phyloP scores from a whole-genome alignment of 2,888 invertebrate genomes.

The Osmoderma eremita region DNA sequence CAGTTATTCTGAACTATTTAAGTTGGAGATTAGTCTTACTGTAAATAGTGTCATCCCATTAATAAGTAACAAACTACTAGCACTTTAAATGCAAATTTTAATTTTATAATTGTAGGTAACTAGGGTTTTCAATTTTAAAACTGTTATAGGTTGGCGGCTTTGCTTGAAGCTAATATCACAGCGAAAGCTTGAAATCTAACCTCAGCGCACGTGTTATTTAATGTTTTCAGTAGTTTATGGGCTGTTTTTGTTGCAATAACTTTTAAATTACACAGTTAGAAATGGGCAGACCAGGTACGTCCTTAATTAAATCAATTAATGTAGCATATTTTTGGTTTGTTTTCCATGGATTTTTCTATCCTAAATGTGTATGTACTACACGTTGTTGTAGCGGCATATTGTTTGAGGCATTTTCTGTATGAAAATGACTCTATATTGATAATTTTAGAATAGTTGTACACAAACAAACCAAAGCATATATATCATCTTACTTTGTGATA shows the following conservation, averaged over 20 bases:
- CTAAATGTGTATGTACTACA: too few relatives aligned
- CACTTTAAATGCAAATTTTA: too few relatives aligned
- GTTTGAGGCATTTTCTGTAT: background rate
- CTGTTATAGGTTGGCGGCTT: background rate
- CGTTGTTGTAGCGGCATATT: too few relatives aligned
- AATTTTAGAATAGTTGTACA: too few relatives aligned
- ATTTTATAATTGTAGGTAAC: too few relatives aligned
- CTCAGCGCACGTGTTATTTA: conserved; percentile 2
- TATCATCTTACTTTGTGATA: too few relatives aligned
- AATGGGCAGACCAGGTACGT: conserved; percentile 54
- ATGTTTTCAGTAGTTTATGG: background rate
- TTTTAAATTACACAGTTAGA: background rate
- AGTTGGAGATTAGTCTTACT: too few relatives aligned
- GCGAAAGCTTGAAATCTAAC: background rate
- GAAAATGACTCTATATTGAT: too few relatives aligned
- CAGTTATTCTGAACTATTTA: too few relatives aligned
- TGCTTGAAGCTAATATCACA: background rate
- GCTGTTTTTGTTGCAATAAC: background rate
- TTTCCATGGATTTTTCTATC: background rate
- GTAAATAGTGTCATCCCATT: too few relatives aligned
- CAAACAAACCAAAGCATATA: background rate
- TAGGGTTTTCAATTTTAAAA: background rate
- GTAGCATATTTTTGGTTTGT: background rate
- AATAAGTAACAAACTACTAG: too few relatives aligned
- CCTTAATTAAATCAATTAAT: background rate